A percentile compares a stretch with the other conserved stretches of the same genome.
Evolutionary conservation across 2,113 vertebrate genomes (phyloP).

Genomic region (Rutilus rutilus): DNA sequence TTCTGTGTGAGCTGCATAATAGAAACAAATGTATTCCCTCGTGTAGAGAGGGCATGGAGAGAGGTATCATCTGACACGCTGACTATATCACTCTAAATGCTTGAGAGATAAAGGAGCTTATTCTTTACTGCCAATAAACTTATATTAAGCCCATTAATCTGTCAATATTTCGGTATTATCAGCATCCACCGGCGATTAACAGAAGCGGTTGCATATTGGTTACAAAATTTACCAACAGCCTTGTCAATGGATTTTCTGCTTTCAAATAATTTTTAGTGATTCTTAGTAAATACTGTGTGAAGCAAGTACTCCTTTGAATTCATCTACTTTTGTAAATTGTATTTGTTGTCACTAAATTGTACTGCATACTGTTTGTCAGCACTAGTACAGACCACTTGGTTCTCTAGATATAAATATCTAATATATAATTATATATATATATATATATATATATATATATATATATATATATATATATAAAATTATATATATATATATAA

Average conservation of each 20-base stretch:
- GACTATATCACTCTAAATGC: not conserved
- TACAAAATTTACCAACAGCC: not conserved
- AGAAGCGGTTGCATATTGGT: not conserved
- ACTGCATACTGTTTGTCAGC: not conserved
- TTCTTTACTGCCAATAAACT: not conserved
- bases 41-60: constrained; percentile 6
- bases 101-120: not conserved
- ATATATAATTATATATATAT: not conserved
- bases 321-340: not conserved
- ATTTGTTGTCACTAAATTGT: not conserved
- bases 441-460: not conserved
- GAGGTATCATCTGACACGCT: not conserved
- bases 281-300: not conserved
- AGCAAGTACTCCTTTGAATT: not conserved
- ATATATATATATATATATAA: not conserved
- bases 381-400: not conserved
- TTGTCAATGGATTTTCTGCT: not conserved
- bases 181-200: not conserved
- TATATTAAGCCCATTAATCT: not conserved
- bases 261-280: not conserved
- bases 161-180: not conserved
- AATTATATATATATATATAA: not conserved
- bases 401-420: not conserved
- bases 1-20: constrained; percentile 26
- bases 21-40: constrained; percentile 33